A percentile compares a stretch with the other conserved stretches of the same genome.
These are phyloP conservation scores for Machimus atricapillus DNA, from an alignment of 2,888 invertebrate species.

Conservation along the genomic window DNA sequence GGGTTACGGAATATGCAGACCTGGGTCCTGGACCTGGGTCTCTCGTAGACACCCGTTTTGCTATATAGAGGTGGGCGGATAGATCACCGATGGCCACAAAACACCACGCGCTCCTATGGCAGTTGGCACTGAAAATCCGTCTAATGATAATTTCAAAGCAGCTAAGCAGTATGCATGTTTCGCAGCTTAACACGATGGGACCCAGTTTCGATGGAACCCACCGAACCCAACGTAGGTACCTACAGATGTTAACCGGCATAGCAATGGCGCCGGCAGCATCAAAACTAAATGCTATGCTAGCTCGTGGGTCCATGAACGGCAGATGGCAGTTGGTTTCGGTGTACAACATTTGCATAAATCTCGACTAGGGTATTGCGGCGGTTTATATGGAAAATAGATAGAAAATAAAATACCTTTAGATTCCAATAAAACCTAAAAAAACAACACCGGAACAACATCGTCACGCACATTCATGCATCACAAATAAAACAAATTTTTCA, in stretches of 20 bases:
- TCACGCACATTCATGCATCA: background rate
- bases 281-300: background rate
- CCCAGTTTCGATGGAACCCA: background rate
- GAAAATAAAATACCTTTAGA: background rate
- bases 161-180: background rate
- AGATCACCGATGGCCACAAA: background rate
- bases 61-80: background rate
- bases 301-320: background rate
- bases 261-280: background rate
- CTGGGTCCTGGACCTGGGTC: background rate
- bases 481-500: background rate
- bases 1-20: background rate
- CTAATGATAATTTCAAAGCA: conserved; percentile 28
- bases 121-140: background rate
- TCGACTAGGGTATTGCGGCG: background rate
- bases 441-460: background rate
- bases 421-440: background rate
- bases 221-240: background rate
- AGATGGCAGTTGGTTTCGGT: background rate
- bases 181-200: conserved; percentile 10
- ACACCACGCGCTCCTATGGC: background rate
- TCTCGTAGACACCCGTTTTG: background rate
- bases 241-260: background rate
- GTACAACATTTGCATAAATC: background rate
- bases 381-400: background rate